Percentiles rank a stretch among this genome's conserved stretches.
phyloP scores from a whole-genome alignment of 2,888 invertebrate species.

The Pterobdella sp. region DNA sequence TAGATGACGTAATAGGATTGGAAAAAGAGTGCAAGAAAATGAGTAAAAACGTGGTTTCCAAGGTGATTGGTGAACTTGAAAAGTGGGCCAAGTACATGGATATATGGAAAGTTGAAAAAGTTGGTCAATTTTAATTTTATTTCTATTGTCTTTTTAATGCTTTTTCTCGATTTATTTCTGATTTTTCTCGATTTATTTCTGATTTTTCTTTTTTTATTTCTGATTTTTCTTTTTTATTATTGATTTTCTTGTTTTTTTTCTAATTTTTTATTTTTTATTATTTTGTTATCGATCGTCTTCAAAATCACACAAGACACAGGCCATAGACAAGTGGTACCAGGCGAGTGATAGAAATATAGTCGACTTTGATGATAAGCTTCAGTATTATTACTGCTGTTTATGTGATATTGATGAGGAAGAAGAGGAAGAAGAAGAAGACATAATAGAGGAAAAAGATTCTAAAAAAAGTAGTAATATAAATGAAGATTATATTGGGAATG shows the following conservation, averaged over 20 bases:
- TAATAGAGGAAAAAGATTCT: neutral
- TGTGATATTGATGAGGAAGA: conserved; percentile 57
- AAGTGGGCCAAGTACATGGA: conserved; percentile 52
- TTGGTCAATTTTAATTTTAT: conserved; percentile 32
- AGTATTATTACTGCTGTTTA: conserved; percentile 70
- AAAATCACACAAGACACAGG: conserved; percentile 50
- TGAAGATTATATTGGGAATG: neutral
- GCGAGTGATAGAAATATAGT: conserved; percentile 58
- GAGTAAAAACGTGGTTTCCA: conserved; percentile 61
- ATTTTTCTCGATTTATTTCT: too few species aligned
- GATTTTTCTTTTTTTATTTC: neutral
- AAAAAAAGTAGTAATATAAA: neutral
- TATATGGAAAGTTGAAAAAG: conserved; percentile 51
- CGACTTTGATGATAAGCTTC: conserved; percentile 74
- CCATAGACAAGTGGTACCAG: conserved; percentile 69
- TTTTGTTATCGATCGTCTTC: neutral
- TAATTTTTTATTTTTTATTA: neutral
- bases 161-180: too few species aligned
- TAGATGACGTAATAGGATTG: conserved; percentile 53
- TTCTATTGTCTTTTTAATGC: neutral
- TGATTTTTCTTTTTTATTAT: neutral
- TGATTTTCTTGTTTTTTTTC: neutral
- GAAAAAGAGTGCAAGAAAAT: conserved; percentile 63
- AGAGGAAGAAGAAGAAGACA: neutral
- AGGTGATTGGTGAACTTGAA: conserved; percentile 60